phyloP scores from a whole-genome alignment of 2,888 invertebrate genomes.

The Mesorhabditis spiculigera region DNA sequence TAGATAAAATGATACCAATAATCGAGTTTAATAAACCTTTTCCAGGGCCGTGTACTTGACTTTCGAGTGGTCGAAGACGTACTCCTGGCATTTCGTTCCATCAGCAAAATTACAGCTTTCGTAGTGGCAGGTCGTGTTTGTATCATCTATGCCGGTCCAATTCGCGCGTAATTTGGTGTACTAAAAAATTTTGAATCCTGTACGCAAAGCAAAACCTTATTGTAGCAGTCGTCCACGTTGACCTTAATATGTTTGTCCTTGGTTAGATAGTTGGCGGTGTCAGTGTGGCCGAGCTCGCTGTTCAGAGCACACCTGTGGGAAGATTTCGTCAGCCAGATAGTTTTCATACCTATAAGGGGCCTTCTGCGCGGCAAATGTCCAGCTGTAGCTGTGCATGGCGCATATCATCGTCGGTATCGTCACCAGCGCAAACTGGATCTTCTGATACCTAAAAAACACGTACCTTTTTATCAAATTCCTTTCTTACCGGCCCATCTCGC shows the following conservation, averaged over 20 bases:
- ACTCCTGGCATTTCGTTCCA: constrained; percentile 21
- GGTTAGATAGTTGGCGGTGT: neutral
- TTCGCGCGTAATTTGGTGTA: too few species aligned
- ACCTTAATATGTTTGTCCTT: neutral
- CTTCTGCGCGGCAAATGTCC: constrained; percentile 56
- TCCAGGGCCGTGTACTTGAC: constrained; percentile 49
- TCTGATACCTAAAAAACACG: constrained; percentile 24
- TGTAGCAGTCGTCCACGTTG: neutral
- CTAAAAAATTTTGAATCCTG: neutral
- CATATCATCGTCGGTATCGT: constrained; percentile 55
- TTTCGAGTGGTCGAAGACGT: constrained; percentile 45
- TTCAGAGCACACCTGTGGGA: neutral
- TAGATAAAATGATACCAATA: constrained; percentile 23
- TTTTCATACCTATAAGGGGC: constrained; percentile 39
- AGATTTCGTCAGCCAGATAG: neutral
- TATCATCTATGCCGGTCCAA: neutral
- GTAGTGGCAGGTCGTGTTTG: constrained; percentile 23
- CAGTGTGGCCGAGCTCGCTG: neutral
- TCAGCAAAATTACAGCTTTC: constrained; percentile 18
- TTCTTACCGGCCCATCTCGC: constrained; percentile 54
- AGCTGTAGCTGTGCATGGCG: constrained; percentile 57
- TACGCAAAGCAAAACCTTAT: constrained; percentile 2
- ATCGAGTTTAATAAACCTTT: constrained; percentile 24
- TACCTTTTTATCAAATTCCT: neutral
- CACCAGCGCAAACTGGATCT: constrained; percentile 55